These are phyloP conservation scores for Pipa parva DNA, from an alignment of 2,113 vertebrate species.

Conservation along the genomic window DNA sequence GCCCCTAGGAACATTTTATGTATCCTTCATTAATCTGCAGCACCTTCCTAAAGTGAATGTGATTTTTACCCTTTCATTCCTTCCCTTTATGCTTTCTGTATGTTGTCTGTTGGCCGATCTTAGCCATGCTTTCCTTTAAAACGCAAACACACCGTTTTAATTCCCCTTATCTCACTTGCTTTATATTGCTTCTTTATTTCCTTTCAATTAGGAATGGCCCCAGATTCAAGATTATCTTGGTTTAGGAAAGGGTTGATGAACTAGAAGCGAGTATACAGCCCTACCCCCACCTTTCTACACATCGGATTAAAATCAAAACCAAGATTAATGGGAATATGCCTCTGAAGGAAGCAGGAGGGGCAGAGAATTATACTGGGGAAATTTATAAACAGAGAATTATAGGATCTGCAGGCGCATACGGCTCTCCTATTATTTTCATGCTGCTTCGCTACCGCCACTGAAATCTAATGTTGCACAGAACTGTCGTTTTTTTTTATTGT, in stretches of 20 bases:
- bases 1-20: too few relatives aligned
- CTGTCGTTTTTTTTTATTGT: not conserved
- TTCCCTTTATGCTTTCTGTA: too few relatives aligned
- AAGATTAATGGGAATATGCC: constrained; percentile 41
- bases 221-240: constrained; percentile 48
- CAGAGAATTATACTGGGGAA: constrained; percentile 4
- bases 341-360: constrained; percentile 1
- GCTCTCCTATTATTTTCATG: not conserved
- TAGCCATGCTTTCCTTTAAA: too few relatives aligned
- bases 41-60: too few relatives aligned
- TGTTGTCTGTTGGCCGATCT: too few relatives aligned
- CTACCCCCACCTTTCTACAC: constrained; percentile 45
- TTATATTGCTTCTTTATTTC: constrained; percentile 31
- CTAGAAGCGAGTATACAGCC: constrained; percentile 51
- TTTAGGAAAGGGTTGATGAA: constrained; percentile 50
- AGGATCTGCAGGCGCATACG: not conserved
- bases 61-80: too few relatives aligned
- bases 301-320: constrained; percentile 55
- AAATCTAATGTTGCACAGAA: not conserved
- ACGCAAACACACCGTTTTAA: too few relatives aligned
- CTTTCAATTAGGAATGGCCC: constrained; percentile 35
- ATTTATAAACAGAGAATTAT: constrained; percentile 1
- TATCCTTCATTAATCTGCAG: too few relatives aligned
- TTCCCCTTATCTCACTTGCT: too few relatives aligned
- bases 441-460: not conserved